Base-by-base conservation (phyloP, 2,888 invertebrate genomes). In the Rhingia campestris region DNA sequence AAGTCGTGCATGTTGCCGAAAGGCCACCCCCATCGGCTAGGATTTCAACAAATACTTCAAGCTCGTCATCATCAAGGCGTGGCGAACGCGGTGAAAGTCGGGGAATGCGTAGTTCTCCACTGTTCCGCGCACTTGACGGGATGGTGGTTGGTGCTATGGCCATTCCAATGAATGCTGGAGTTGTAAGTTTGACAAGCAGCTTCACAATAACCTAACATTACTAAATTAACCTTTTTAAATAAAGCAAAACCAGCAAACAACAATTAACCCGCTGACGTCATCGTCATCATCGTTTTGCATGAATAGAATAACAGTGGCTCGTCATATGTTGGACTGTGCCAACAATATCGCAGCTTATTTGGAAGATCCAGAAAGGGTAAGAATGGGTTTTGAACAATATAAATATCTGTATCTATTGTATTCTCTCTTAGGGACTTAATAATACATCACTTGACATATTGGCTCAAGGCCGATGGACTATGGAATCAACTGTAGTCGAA, bases 1-100 rank as follows among this genome's bases (percentile, higher is more conserved):
- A 98, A 92, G 97, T 97, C 39, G 94, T 98, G 66, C 98, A 98
- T 91, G 93, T 98, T 89, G 98, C 98, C 14, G 96, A 97, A 90
- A 93, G 97, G 33, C 94, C 96, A 4, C 98, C 98, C 0, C 97
- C 97, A 0, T 92, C 92, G 59, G 88, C 91, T 43, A 89, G 89
- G 54, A 91, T 86, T 86, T 58, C 87, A 12, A 74, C 86, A 74
- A 87, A 81, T 77, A 86, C 88, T 66, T 88, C 87, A 32, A 86
- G 89, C 0, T 56, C 76, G 30, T 66, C 86, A 14, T 87, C 88
- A 58, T 82, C 92, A 88, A 75, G 92, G 89, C 86, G 91, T 88
- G 86, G 92, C 87, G 87, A 91, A 88, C 88, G 91, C 88, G 86
- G 81, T 81, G 90, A 88, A 85, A 86, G 81, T 87, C 90, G 88